Evolutionary conservation across 2,797 vertebrate genomes (phyloP).

Genomic region (Natrix natrix): DNA sequence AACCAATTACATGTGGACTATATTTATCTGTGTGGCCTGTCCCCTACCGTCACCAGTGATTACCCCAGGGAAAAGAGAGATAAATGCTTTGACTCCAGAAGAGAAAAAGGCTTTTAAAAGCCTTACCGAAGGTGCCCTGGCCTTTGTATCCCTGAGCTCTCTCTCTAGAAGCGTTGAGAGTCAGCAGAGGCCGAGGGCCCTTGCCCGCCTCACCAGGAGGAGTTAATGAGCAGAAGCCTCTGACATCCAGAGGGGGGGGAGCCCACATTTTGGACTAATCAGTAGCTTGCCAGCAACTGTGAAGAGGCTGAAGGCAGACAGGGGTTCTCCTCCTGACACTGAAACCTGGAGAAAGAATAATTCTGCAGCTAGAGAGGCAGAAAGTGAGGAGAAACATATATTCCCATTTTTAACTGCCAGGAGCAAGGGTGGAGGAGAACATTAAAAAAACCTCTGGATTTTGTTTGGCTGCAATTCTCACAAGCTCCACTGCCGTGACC

Average conservation of each 20-base stretch:
- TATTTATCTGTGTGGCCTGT: neutral
- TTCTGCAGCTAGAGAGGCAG: neutral
- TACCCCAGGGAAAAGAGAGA: neutral
- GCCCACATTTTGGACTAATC: neutral
- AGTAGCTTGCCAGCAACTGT: neutral
- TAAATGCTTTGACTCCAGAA: neutral
- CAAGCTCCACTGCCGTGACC: neutral
- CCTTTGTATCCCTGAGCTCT: neutral
- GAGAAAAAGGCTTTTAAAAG: neutral
- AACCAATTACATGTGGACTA: neutral
- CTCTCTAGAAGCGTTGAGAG: neutral
- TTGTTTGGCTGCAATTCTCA: neutral
- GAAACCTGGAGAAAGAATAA: neutral
- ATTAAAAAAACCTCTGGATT: neutral
- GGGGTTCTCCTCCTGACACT: neutral
- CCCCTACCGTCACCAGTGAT: neutral
- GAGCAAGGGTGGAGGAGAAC: neutral
- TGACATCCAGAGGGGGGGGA: neutral
- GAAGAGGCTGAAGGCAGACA: neutral
- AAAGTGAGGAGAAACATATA: neutral
- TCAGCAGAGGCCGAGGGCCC: neutral
- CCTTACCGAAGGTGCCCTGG: neutral
- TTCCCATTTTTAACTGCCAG: neutral
- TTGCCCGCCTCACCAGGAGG: neutral
- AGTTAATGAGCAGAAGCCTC: neutral